Evolutionary conservation across 2,888 invertebrate genomes (phyloP), one percentile per base, ranked within the genome.

Genomic region (Spisula solida): DNA sequence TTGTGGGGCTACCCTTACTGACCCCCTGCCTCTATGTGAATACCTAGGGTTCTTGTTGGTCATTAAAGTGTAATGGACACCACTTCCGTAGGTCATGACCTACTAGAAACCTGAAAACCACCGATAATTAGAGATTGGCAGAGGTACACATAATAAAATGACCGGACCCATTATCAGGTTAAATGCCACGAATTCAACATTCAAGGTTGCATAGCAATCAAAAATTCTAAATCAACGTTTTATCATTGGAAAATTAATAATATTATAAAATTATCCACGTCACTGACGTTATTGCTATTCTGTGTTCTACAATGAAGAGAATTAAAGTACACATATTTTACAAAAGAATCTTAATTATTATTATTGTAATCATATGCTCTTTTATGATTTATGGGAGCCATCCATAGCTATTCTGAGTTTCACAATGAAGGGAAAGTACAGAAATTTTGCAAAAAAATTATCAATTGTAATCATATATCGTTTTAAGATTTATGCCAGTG

Each of bases 51-150:
- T 66, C 83, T 88, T 80, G 78, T 60, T 88, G 85, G 90, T 91
- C 93, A 93, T 93, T 93, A 93, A 93, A 91, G 31, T 92, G 92
- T 91, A 93, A 93, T 91, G 88, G 88, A 93, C 91, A 93, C 93
- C 93, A 92, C 66, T 81, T 80, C 81, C 31, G 87, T 91, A 60
- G 91, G 92, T 92, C 92, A 91, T 89, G 92, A 92, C 91, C 92
- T 82, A 70, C 20, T 25, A 48, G 56, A 75, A 89, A 89, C 81
- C 84, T 87, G 87, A 75, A 89, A 86, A 85, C 56, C 70, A 31
- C 75, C 31, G 75, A 75, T 75, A 75, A 75, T 75, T 75, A 75
- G 31, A 75, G 75, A 75, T 75, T 75, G 75, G 75, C 34, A 31
- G 16, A 41, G 25, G 16, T 20, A 66, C 60, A 66, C 25, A 66